Conservation (phyloP, 2,113 vertebrate species). For the Xerus inauris region DNA sequence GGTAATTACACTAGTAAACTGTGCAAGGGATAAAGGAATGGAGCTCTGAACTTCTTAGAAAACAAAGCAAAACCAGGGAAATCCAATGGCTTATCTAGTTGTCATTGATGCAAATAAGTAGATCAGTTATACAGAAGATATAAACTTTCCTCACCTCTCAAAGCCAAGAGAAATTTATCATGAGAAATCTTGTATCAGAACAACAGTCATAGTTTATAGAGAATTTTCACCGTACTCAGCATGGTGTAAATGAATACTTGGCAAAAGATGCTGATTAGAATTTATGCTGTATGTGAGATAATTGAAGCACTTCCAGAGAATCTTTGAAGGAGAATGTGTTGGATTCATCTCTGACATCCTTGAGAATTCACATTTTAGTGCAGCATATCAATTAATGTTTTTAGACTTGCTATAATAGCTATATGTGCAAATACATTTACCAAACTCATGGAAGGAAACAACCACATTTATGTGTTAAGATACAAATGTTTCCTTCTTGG, state of each 20-base stretch:
- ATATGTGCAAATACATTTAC: neutral
- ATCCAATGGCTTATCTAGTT: neutral
- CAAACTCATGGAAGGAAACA: neutral
- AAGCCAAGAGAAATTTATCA: neutral
- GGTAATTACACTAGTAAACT: neutral
- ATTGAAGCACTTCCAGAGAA: neutral
- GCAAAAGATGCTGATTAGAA: neutral
- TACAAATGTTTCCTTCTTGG: slow-evolving; percentile 9
- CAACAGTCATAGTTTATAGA: neutral
- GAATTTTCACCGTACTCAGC: neutral
- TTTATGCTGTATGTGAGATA: neutral
- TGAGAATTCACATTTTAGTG: neutral
- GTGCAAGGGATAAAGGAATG: neutral
- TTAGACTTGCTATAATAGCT: neutral
- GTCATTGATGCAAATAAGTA: neutral
- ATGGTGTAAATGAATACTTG: neutral
- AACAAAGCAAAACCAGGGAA: neutral
- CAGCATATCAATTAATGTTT: neutral
- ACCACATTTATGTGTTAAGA: neutral
- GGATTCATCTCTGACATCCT: neutral
- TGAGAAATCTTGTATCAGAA: neutral
- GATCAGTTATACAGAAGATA: neutral
- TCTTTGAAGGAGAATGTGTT: neutral
- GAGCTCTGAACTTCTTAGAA: neutral
- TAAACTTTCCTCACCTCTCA: neutral